phyloP scores from a whole-genome alignment of 2,888 invertebrate genomes.

The Aplocera efformata region DNA sequence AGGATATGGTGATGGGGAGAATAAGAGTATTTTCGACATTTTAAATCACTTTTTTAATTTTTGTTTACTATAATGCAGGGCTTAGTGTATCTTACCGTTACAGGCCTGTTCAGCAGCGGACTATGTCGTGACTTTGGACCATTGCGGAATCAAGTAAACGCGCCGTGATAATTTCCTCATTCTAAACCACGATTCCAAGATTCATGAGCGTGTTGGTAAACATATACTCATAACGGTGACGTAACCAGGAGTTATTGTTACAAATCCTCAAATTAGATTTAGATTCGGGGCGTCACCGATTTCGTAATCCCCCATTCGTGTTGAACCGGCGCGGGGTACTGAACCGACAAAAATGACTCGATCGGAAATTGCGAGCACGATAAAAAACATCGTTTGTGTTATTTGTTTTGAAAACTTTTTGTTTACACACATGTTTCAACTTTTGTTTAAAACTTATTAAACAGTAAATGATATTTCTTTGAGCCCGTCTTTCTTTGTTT shows the following conservation, averaged over 20 bases:
- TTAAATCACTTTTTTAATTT: too few species aligned
- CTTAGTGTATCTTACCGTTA: too few species aligned
- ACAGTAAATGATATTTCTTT: not conserved
- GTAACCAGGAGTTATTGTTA: slow-evolving; percentile 26
- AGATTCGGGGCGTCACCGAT: slow-evolving; percentile 31
- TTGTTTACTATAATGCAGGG: too few species aligned
- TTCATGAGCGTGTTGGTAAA: slow-evolving; percentile 1
- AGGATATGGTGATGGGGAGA: too few species aligned
- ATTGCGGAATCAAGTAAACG: too few species aligned
- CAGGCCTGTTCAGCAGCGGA: too few species aligned
- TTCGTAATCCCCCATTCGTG: slow-evolving; percentile 35
- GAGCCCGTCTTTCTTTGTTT: too few species aligned
- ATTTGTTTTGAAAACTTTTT: slow-evolving; percentile 11
- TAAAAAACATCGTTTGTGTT: slow-evolving; percentile 12
- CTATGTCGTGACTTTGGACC: too few species aligned
- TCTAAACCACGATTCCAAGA: too few species aligned
- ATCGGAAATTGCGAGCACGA: slow-evolving; percentile 14
- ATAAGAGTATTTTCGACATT: too few species aligned
- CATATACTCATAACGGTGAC: slow-evolving; percentile 13
- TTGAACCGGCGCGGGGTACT: not conserved
- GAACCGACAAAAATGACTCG: slow-evolving; percentile 3
- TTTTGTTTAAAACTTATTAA: not conserved
- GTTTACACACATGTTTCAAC: slow-evolving; percentile 4
- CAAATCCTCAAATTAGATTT: slow-evolving; percentile 43
- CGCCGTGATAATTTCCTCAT: too few species aligned